A percentile compares a stretch with the other conserved stretches of the same genome.
phyloP scores from a whole-genome alignment of 2,113 vertebrate genomes.

The Melierax canorus region DNA sequence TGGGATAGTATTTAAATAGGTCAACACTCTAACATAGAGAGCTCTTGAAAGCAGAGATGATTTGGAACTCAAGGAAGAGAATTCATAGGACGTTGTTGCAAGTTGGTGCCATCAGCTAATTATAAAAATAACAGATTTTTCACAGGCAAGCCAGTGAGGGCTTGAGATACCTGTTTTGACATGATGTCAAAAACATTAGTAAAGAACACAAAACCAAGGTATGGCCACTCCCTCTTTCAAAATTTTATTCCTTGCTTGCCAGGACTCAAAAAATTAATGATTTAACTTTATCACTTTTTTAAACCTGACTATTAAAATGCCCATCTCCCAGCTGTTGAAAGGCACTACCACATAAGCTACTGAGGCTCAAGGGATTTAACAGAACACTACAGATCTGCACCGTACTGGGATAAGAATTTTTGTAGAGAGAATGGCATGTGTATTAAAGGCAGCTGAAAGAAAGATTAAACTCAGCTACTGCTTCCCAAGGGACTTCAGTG shows the following conservation, averaged over 20 bases:
- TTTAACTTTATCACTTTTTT: background rate
- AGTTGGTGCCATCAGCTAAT: background rate
- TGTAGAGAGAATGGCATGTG: background rate
- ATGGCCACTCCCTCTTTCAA: background rate
- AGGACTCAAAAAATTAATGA: background rate
- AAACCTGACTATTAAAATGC: background rate
- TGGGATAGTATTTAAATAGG: background rate
- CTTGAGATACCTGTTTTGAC: background rate
- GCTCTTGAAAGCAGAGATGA: background rate
- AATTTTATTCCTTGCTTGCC: background rate
- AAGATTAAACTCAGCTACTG: conserved; percentile 20
- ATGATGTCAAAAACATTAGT: background rate
- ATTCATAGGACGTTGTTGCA: background rate
- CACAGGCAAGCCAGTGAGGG: background rate
- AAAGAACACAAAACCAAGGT: background rate
- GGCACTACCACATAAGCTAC: background rate
- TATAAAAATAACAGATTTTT: background rate
- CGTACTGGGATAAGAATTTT: background rate
- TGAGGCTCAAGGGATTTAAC: background rate
- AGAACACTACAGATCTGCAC: background rate
- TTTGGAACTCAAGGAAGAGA: background rate
- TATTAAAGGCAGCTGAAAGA: conserved; percentile 21
- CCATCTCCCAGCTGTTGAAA: background rate
- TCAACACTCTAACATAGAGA: background rate
- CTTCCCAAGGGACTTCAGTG: conserved; percentile 20